phyloP scores from a whole-genome alignment of 1,140 invertebrate genomes.

The Lepeophtheirus salmonis region DNA sequence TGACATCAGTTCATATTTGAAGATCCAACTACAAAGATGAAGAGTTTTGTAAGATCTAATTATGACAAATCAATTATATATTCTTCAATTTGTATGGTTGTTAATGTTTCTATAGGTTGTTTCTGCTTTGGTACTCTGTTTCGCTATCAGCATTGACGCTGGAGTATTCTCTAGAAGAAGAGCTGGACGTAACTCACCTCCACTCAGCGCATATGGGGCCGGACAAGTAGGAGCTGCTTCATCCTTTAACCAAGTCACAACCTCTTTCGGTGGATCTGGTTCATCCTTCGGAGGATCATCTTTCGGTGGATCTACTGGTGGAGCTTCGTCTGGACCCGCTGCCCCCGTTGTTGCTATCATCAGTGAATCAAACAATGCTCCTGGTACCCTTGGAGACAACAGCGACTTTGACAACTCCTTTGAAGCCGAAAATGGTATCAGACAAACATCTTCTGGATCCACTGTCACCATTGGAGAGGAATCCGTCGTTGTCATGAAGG shows the following conservation, averaged over 20 bases:
- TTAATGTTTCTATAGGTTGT: too few relatives aligned
- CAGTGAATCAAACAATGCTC: background rate
- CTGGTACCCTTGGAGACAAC: background rate
- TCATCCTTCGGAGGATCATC: too few relatives aligned
- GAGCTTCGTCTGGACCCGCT: background rate
- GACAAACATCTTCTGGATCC: constrained; percentile 8
- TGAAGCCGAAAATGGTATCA: constrained; percentile 16
- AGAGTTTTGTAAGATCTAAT: too few relatives aligned
- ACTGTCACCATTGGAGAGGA: background rate
- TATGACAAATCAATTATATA: too few relatives aligned
- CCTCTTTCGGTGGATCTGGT: background rate
- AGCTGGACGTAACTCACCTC: background rate
- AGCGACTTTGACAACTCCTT: constrained; percentile 10
- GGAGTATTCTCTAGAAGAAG: background rate
- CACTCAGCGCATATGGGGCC: background rate
- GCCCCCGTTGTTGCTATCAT: background rate
- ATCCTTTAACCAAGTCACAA: background rate
- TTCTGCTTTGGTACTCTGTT: background rate
- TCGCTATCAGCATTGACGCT: background rate
- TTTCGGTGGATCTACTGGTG: background rate
- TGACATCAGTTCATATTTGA: too few relatives aligned
- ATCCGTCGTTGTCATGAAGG: constrained; percentile 11
- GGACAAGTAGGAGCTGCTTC: background rate
- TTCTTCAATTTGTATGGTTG: too few relatives aligned
- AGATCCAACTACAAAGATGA: too few relatives aligned